Conservation (phyloP, 2,888 invertebrate species). For the Meiosimyza decipiens region DNA sequence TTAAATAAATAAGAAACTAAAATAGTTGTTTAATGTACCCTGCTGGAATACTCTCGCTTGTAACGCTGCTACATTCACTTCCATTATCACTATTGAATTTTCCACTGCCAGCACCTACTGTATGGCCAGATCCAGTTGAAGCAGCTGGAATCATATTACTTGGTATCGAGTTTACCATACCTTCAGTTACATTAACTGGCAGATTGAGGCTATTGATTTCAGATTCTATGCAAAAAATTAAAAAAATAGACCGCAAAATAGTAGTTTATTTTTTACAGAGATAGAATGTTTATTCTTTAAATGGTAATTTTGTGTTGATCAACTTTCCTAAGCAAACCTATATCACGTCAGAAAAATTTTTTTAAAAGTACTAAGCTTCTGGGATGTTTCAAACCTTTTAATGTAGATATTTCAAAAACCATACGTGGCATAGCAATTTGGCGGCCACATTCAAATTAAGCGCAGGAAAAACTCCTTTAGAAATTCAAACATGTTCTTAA, state of each 20-base stretch:
- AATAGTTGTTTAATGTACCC: constrained; percentile 55
- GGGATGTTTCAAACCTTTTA: no score
- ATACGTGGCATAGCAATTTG: no score
- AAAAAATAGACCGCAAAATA: constrained; percentile 6
- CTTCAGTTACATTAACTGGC: constrained; percentile 51
- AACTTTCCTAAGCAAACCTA: no score
- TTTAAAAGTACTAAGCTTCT: no score
- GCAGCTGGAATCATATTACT: constrained; percentile 55
- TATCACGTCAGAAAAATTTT: no score
- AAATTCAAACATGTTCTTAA: no score
- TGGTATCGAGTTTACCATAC: constrained; percentile 52
- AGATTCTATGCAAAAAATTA: constrained; percentile 49
- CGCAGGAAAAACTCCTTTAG: no score
- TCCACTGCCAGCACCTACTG: constrained; percentile 65
- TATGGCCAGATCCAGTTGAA: constrained; percentile 68
- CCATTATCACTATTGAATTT: constrained; percentile 86
- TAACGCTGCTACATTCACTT: constrained; percentile 88
- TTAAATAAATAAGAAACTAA: background rate
- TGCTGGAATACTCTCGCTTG: constrained; percentile 76
- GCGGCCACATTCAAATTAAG: no score
- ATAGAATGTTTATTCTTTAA: no score
- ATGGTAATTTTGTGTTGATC: no score
- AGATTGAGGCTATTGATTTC: constrained; percentile 59
- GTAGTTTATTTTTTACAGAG: background rate
- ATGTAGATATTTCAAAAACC: no score